Percentiles rank a stretch among this genome's conserved stretches.
Conservation (phyloP, 2,113 vertebrate species). For the Mungos mungo region DNA sequence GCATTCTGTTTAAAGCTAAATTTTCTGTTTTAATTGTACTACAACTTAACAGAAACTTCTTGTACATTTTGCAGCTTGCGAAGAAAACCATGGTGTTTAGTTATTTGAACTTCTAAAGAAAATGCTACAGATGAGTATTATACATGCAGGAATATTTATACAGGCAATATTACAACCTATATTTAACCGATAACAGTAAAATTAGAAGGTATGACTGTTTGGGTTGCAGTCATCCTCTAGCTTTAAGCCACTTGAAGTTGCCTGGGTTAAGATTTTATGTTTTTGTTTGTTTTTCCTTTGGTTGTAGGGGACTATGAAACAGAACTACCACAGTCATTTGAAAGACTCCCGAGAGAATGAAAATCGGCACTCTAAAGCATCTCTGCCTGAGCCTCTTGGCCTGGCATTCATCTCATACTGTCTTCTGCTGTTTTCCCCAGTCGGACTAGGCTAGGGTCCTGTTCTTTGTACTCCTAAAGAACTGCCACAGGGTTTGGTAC, state of each 20-base stretch:
- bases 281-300: conserved; percentile 12
- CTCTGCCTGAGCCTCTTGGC: background rate
- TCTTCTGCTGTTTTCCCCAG: background rate
- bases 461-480: background rate
- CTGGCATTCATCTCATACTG: background rate
- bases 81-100: conserved; percentile 30
- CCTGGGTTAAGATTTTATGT: background rate
- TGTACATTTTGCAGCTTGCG: background rate
- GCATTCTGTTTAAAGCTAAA: conserved; percentile 38
- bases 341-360: background rate
- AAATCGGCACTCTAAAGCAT: background rate
- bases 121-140: conserved; percentile 15
- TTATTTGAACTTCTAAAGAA: background rate
- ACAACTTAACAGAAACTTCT: conserved; percentile 8
- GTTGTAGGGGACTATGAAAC: background rate
- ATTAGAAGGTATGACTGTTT: background rate
- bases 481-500: background rate
- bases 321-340: background rate
- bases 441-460: background rate
- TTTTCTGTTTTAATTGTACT: conserved; percentile 24
- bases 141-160: background rate
- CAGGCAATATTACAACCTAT: background rate
- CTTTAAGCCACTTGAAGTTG: conserved; percentile 34
- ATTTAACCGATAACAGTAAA: background rate
- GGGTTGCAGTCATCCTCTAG: background rate